phyloP scores from a whole-genome alignment of 1,140 invertebrate genomes.

The Drosophila ohnishii region DNA sequence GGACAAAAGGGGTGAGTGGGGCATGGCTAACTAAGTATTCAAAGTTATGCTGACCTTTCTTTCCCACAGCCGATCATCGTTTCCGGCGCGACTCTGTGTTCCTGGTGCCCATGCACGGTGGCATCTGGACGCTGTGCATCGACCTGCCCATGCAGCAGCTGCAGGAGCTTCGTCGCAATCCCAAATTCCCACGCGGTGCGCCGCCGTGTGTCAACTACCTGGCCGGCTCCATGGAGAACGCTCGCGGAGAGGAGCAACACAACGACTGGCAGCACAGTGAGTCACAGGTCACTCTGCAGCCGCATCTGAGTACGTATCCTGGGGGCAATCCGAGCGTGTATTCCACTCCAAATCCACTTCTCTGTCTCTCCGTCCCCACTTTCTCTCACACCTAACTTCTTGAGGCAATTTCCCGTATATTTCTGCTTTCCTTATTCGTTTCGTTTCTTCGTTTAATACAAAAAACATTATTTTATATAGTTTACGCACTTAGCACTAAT shows the following conservation, averaged over 20 bases:
- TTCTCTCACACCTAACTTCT: conserved; percentile 13
- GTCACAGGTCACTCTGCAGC: conserved; percentile 83
- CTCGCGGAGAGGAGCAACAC: conserved; percentile 87
- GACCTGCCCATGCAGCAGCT: conserved; percentile 89
- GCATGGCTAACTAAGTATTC: not conserved
- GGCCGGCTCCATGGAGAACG: conserved; percentile 86
- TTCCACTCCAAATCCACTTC: conserved; percentile 28
- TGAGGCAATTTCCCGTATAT: conserved; percentile 31
- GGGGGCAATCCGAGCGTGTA: conserved; percentile 69
- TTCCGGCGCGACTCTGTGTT: conserved; percentile 85
- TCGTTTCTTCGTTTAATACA: conserved; percentile 59
- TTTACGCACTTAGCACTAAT: conserved; percentile 74
- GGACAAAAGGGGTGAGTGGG: conserved; percentile 73
- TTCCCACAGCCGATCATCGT: conserved; percentile 66
- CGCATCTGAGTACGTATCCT: conserved; percentile 83
- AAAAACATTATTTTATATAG: conserved; percentile 64
- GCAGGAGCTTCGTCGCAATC: conserved; percentile 86
- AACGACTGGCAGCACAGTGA: conserved; percentile 93
- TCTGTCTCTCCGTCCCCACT: not conserved
- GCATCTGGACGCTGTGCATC: conserved; percentile 93
- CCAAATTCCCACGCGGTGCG: conserved; percentile 86
- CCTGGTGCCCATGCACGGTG: conserved; percentile 92
- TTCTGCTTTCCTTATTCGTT: conserved; percentile 33
- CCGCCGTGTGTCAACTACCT: conserved; percentile 91
- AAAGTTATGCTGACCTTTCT: not conserved